Evolutionary conservation across 2,797 vertebrate genomes (phyloP).

Genomic region (Hipposideros larvatus): DNA sequence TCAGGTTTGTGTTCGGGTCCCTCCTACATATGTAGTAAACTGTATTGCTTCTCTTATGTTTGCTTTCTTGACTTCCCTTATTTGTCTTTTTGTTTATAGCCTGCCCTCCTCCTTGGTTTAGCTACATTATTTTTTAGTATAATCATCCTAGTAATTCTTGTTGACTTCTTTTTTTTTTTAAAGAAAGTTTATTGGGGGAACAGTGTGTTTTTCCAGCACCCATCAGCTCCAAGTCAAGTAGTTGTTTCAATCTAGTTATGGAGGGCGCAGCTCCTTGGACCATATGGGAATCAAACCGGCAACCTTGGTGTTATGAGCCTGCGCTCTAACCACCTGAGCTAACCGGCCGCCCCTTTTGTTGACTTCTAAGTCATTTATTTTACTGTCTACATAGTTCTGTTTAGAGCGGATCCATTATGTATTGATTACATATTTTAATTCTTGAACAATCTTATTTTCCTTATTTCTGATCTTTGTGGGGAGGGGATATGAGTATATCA

Average conservation of each 20-base stretch:
- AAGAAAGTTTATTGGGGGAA: too few species aligned
- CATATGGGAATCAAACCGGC: too few species aligned
- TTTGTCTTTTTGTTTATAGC: not conserved
- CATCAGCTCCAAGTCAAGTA: too few species aligned
- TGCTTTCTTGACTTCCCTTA: not conserved
- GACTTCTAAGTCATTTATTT: not conserved
- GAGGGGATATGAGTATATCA: not conserved
- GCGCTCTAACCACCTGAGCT: too few species aligned
- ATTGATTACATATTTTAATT: not conserved
- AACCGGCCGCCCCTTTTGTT: too few species aligned
- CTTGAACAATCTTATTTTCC: constrained; percentile 25
- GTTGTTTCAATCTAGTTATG: too few species aligned
- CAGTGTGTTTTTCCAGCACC: too few species aligned
- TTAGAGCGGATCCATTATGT: not conserved
- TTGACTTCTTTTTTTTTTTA: not conserved
- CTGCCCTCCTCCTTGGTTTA: not conserved
- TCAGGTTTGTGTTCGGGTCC: not conserved
- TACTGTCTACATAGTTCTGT: not conserved
- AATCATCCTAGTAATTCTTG: constrained; percentile 16
- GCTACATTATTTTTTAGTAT: not conserved
- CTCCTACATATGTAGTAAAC: not conserved
- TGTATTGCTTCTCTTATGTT: not conserved
- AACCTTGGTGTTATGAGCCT: too few species aligned
- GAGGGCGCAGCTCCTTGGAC: too few species aligned
- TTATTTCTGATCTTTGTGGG: not conserved